These are phyloP conservation scores for Sebastiscus tertius DNA, from an alignment of 2,797 vertebrate species.

Conservation along the genomic window DNA sequence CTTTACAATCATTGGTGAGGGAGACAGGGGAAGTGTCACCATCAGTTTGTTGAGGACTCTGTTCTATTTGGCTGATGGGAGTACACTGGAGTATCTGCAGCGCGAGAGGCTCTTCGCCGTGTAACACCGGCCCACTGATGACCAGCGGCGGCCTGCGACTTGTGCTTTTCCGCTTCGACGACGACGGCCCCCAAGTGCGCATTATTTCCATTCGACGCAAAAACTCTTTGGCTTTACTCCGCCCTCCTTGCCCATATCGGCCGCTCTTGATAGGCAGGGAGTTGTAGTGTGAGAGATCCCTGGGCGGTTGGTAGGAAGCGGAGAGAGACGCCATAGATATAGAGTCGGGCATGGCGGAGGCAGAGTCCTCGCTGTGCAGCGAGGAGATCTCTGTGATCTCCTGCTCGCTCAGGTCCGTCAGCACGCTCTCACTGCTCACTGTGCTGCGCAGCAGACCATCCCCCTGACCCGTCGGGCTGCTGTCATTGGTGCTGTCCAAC, in stretches of 20 bases:
- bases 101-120: constrained; percentile 87
- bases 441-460: constrained; percentile 88
- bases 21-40: constrained; percentile 53
- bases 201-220: constrained; percentile 93
- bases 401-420: constrained; percentile 95
- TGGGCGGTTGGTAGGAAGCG: constrained; percentile 62
- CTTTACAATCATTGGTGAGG: constrained; percentile 74
- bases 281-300: constrained; percentile 79
- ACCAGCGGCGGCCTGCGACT: constrained; percentile 82
- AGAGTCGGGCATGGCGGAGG: constrained; percentile 83
- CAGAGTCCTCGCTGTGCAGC: constrained; percentile 90
- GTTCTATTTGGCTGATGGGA: constrained; percentile 87
- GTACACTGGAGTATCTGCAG: constrained; percentile 87
- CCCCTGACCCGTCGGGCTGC: constrained; percentile 79
- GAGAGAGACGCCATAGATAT: constrained; percentile 78
- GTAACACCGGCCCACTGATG: constrained; percentile 90
- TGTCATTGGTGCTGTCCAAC: constrained; percentile 79
- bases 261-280: constrained; percentile 83
- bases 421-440: constrained; percentile 93
- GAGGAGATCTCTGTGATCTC: constrained; percentile 89
- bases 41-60: constrained; percentile 61
- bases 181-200: constrained; percentile 84
- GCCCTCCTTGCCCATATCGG: constrained; percentile 81
- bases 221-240: constrained; percentile 90
- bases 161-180: constrained; percentile 66